phyloP scores from a whole-genome alignment of 2,888 invertebrate genomes.

The Xanthostigma xanthostigma region DNA sequence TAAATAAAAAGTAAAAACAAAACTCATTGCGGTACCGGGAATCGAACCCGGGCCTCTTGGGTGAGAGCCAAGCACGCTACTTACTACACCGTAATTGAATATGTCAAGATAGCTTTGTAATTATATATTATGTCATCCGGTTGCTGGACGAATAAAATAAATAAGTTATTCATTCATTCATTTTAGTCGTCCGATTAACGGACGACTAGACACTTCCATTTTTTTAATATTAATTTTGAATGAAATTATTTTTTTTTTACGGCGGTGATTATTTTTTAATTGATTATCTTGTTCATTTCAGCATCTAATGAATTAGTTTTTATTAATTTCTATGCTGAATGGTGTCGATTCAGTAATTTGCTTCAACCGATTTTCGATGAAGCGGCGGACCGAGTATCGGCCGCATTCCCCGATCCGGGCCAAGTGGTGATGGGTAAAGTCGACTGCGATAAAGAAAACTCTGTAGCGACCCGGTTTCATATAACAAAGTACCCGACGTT shows the following conservation, averaged over 20 bases:
- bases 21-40: too few species aligned
- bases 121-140: too few species aligned
- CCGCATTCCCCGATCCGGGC: conserved; percentile 64
- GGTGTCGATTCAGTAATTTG: conserved; percentile 98
- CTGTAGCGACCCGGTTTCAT: conserved; percentile 79
- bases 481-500: conserved; percentile 97
- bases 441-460: conserved; percentile 88
- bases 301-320: conserved; percentile 93
- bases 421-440: conserved; percentile 90
- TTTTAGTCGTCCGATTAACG: too few species aligned
- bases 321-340: conserved; percentile 98
- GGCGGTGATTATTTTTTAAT: background rate
- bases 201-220: too few species aligned
- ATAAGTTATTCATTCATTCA: too few species aligned
- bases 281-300: conserved; percentile 34
- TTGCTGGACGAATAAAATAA: too few species aligned
- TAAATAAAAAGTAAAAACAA: too few species aligned
- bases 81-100: too few species aligned
- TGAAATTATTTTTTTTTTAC: background rate
- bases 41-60: too few species aligned
- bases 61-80: too few species aligned
- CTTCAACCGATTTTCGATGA: conserved; percentile 94
- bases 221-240: background rate
- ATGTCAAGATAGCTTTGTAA: too few species aligned
- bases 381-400: conserved; percentile 72